Conservation (phyloP, 2,113 vertebrate species). For the Sander lucioperca region DNA sequence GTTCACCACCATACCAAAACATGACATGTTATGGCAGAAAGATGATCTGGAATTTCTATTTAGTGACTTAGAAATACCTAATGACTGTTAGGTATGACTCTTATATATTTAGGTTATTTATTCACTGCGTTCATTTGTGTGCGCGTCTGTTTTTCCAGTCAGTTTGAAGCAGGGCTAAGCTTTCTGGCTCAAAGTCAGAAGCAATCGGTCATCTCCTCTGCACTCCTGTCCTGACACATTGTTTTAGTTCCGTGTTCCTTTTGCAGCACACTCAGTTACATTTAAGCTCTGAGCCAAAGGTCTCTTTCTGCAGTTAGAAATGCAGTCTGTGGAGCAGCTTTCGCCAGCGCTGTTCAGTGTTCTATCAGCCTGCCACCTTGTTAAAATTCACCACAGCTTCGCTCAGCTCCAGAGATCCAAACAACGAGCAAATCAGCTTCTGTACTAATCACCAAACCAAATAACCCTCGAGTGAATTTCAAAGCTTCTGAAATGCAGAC, state of each 20-base stretch:
- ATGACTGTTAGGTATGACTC: not conserved
- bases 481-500: not conserved
- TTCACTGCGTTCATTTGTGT: not conserved
- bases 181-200: slow-evolving; percentile 16
- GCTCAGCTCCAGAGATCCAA: not conserved
- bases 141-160: slow-evolving; percentile 6
- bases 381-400: slow-evolving; percentile 1
- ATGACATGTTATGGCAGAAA: not conserved
- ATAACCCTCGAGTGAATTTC: not conserved
- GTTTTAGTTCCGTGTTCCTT: slow-evolving; percentile 40
- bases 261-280: slow-evolving; percentile 10
- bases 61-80: not conserved
- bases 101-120: not conserved
- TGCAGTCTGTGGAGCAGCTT: slow-evolving; percentile 1
- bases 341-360: not conserved
- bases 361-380: not conserved
- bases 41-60: not conserved
- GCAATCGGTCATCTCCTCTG: slow-evolving; percentile 36
- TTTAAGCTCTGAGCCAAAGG: slow-evolving; percentile 35
- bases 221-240: slow-evolving; percentile 6
- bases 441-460: not conserved
- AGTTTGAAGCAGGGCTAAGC: slow-evolving; percentile 1
- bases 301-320: slow-evolving; percentile 18
- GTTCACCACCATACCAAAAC: not conserved
- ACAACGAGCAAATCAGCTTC: not conserved